Conservation (phyloP, 2,113 vertebrate genomes). For the Ceyx cyanopectus region DNA sequence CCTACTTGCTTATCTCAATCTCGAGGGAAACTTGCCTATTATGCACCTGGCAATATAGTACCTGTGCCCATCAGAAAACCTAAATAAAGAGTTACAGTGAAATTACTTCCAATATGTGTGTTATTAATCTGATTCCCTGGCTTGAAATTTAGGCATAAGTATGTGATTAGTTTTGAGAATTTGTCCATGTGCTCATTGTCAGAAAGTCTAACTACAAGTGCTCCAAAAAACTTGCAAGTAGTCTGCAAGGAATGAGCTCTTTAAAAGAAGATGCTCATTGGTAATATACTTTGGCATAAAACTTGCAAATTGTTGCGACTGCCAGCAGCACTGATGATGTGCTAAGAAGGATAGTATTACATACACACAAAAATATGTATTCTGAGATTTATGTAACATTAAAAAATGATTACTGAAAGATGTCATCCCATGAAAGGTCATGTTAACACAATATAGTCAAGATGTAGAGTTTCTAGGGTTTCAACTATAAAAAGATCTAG, state of each 20-base stretch:
- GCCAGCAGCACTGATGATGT: background rate
- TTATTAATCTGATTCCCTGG: background rate
- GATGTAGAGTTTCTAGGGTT: background rate
- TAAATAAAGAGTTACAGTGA: background rate
- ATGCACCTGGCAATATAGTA: background rate
- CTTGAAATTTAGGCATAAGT: background rate
- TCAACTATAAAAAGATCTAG: background rate
- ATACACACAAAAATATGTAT: background rate
- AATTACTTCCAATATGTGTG: rapidly evolving
- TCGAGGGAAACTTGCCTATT: background rate
- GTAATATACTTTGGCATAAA: background rate
- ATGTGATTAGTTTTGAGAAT: background rate
- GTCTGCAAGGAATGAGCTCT: background rate
- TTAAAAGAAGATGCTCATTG: background rate
- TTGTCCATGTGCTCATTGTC: background rate
- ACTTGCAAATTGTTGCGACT: background rate
- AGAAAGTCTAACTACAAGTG: background rate
- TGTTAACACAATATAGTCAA: background rate
- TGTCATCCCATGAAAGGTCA: background rate
- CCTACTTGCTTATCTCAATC: background rate
- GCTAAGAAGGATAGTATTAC: background rate
- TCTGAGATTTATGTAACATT: background rate
- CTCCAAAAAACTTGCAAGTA: background rate
- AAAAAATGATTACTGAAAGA: background rate
- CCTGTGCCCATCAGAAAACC: background rate